Evolutionary conservation across 1,140 invertebrate species (phyloP).

Genomic region (Lasaia peninsularis): DNA sequence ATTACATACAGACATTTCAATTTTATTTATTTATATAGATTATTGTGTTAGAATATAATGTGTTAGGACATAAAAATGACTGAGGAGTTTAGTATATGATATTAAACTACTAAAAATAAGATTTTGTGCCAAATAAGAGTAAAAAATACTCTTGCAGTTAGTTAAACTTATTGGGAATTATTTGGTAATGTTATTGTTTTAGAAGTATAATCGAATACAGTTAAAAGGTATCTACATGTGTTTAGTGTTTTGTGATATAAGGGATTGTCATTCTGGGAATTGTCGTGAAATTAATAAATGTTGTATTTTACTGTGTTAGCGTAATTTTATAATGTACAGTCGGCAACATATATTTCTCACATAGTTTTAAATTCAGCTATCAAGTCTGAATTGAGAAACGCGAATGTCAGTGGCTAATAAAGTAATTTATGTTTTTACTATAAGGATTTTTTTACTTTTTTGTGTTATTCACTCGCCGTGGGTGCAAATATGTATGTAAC

Average conservation of each 20-base stretch:
- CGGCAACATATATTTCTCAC: background rate
- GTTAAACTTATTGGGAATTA: background rate
- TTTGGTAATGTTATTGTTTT: background rate
- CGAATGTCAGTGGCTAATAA: too few relatives aligned
- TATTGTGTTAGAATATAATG: background rate
- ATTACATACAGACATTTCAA: too few relatives aligned
- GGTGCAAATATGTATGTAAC: too few relatives aligned
- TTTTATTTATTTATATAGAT: too few relatives aligned
- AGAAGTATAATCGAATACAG: background rate
- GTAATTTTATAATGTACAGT: background rate
- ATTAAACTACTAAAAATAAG: slow-evolving; percentile 7
- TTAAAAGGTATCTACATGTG: background rate
- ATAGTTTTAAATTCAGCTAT: too few relatives aligned
- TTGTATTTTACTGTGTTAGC: background rate
- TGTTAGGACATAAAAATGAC: slow-evolving; percentile 3
- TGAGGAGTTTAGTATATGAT: slow-evolving; percentile 8
- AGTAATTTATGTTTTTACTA: too few relatives aligned
- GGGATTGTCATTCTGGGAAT: background rate
- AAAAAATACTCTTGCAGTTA: too few relatives aligned
- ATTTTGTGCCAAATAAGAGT: slow-evolving; percentile 6
- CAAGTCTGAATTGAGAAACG: too few relatives aligned
- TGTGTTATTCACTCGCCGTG: too few relatives aligned
- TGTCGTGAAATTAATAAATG: background rate
- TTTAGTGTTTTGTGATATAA: background rate
- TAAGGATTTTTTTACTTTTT: too few relatives aligned